Evolutionary conservation across 1,140 invertebrate species (phyloP).

Genomic region (Platyscapa corneri): DNA sequence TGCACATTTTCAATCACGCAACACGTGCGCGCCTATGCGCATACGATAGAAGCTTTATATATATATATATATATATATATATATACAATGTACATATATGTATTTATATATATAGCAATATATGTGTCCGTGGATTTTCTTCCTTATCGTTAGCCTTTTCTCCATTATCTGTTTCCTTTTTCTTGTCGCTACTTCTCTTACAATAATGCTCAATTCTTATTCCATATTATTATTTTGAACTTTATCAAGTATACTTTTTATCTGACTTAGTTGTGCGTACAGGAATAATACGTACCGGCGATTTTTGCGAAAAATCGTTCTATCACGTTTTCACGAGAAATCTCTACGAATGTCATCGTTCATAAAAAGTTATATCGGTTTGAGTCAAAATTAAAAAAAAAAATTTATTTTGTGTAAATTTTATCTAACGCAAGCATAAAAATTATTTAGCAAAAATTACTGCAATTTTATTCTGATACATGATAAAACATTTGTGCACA

Average conservation of each 20-base stretch:
- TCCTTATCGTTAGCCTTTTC: neutral
- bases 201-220: neutral
- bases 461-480: neutral
- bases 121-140: neutral
- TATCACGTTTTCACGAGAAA: constrained; percentile 12
- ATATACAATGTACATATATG: too few species aligned
- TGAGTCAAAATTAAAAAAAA: neutral
- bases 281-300: neutral
- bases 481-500: neutral
- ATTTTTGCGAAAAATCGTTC: constrained; percentile 23
- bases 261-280: too few species aligned
- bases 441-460: neutral
- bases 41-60: neutral
- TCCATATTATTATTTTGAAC: neutral
- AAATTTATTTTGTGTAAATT: neutral
- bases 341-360: constrained; percentile 31
- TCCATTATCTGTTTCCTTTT: neutral
- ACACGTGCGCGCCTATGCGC: neutral
- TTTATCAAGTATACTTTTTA: too few species aligned
- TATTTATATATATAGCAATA: too few species aligned
- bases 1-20: constrained; percentile 18
- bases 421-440: neutral
- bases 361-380: constrained; percentile 21
- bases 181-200: neutral
- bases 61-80: too few species aligned